These are phyloP conservation scores for Temnothorax curvispinosus DNA, from an alignment of 1,140 invertebrate genomes.

Conservation along the genomic window DNA sequence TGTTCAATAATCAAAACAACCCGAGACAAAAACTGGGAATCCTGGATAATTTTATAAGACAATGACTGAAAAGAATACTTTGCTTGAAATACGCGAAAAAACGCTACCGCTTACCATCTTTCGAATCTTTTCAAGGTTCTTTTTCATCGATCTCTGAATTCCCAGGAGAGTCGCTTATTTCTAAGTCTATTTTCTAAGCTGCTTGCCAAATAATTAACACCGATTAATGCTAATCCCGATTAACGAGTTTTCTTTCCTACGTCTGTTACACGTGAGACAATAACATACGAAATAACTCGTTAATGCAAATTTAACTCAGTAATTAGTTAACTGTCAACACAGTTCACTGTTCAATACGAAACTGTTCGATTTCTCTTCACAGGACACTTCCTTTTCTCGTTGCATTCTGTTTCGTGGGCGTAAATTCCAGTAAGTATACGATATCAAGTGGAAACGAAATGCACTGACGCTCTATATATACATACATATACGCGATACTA, in stretches of 20 bases:
- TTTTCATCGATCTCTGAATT: neutral
- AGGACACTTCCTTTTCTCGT: neutral
- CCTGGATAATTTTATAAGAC: neutral
- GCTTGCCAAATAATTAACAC: neutral
- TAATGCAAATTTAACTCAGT: neutral
- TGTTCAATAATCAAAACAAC: neutral
- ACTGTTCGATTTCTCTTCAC: slow-evolving; percentile 16
- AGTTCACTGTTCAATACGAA: neutral
- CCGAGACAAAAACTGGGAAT: neutral
- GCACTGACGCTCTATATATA: neutral
- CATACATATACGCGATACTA: neutral
- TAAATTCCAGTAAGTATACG: neutral
- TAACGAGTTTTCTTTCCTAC: neutral
- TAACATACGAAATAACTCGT: neutral
- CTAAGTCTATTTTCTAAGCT: neutral
- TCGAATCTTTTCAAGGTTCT: neutral
- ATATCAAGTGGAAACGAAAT: slow-evolving; percentile 8
- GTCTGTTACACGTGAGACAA: neutral
- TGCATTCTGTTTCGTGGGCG: neutral
- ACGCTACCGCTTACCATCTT: neutral
- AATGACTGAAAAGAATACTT: neutral
- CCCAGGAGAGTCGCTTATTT: neutral
- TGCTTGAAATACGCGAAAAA: neutral
- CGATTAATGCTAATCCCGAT: neutral
- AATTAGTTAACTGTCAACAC: neutral